phyloP scores from a whole-genome alignment of 2,888 invertebrate species.

The Synergus laeviventris region DNA sequence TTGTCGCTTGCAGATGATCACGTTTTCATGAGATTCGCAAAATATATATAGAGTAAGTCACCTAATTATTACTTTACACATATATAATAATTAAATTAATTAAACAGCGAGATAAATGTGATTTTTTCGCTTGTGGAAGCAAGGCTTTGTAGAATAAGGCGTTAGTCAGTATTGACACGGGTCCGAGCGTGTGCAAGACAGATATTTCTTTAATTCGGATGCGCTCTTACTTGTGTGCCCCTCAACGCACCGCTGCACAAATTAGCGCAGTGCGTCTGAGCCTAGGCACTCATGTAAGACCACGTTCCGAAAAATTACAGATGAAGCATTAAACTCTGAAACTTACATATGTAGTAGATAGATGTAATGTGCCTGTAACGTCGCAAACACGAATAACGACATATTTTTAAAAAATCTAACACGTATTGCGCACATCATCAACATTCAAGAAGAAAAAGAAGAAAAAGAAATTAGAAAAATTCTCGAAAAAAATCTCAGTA shows the following conservation, averaged over 20 bases:
- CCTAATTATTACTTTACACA: neutral
- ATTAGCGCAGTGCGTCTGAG: slow-evolving; percentile 66
- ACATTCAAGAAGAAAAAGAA: neutral
- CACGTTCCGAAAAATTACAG: slow-evolving; percentile 62
- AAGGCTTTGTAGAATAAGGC: neutral
- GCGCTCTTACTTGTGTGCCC: slow-evolving; percentile 75
- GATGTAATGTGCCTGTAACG: slow-evolving; percentile 16
- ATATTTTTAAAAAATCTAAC: neutral
- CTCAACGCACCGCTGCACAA: slow-evolving; percentile 57
- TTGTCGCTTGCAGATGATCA: slow-evolving; percentile 8
- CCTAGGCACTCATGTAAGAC: slow-evolving; percentile 72
- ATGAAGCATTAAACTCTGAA: slow-evolving; percentile 35
- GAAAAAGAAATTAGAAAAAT: neutral
- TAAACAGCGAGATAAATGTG: neutral
- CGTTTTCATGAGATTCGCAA: slow-evolving; percentile 22
- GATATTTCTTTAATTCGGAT: slow-evolving; percentile 67
- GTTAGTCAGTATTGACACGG: slow-evolving; percentile 21
- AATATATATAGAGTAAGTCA: slow-evolving; percentile 10
- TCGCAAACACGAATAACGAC: neutral
- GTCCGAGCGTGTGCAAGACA: slow-evolving; percentile 67
- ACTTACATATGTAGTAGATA: slow-evolving; percentile 31
- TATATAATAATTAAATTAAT: too few species aligned
- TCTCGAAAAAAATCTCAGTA: too few species aligned
- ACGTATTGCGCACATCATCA: slow-evolving; percentile 20
- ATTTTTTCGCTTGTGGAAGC: slow-evolving; percentile 18